Conservation (phyloP, 2,888 invertebrate genomes). For the Scaptomyza cyrtandrae region DNA sequence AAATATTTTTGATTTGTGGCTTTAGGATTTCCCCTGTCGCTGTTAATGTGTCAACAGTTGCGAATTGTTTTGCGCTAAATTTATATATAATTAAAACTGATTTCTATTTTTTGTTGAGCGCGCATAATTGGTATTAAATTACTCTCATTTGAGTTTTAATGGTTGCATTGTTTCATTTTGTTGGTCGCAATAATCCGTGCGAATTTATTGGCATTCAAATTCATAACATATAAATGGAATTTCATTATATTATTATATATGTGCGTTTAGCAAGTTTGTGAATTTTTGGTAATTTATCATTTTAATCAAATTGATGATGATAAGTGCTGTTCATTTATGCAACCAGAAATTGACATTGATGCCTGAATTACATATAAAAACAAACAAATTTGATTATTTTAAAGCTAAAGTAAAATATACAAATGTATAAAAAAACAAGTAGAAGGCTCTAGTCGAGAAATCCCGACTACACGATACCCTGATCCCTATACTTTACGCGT, state of each 20-base stretch:
- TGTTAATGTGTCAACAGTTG: slow-evolving; percentile 10
- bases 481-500: too few relatives aligned
- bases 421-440: too few relatives aligned
- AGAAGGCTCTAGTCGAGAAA: too few relatives aligned
- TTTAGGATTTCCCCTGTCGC: neutral
- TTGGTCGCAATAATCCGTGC: neutral
- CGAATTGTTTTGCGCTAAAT: slow-evolving; percentile 6
- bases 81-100: slow-evolving; percentile 26
- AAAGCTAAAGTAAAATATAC: neutral
- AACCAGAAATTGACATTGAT: neutral
- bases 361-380: neutral
- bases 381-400: neutral
- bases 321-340: neutral
- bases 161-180: neutral
- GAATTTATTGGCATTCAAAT: neutral
- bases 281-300: neutral
- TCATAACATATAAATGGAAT: neutral
- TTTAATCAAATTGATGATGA: slow-evolving; percentile 3
- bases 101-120: slow-evolving; percentile 15
- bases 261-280: neutral
- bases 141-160: slow-evolving; percentile 3
- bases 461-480: too few relatives aligned
- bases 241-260: neutral
- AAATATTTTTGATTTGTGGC: slow-evolving; percentile 23
- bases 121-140: slow-evolving; percentile 13